Base-by-base conservation (phyloP, 2,113 vertebrate genomes). In the Elachura formosa region DNA sequence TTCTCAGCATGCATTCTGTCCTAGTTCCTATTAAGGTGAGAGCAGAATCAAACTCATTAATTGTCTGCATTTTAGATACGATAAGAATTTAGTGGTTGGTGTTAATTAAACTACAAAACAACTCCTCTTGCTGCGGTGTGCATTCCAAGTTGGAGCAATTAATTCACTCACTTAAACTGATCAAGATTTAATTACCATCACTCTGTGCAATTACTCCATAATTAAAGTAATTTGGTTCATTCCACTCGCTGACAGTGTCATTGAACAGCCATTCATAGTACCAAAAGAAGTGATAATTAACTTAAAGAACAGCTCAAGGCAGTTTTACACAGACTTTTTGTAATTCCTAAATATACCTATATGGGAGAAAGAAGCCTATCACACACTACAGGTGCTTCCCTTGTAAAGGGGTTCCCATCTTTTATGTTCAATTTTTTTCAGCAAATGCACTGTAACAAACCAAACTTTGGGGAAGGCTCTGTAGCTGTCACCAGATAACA, bases 141-240 rank as follows among this genome's bases (percentile, higher is more conserved):
- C 97, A 98, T 98, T 98, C 98, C 98, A 98, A 98, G 98, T 98
- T 98, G 98, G 98, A 99, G 98, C 98, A 99, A 99, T 99, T 98
- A 98, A 98, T 98, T 98, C 98, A 98, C 98, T 99, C 99, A 98
- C 98, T 99, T 99, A 98, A 99, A 99, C 98, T 99, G 99, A 99
- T 99, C 98, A 99, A 99, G 99, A 99, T 99, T 99, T 99, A 99
- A 99, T 99, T 99, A 99, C 98, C 99, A 98, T 98, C 98, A 98
- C 98, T 98, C 98, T 98, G 98, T 97, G 98, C 99, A 99, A 99
- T 99, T 99, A 99, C 98, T 98, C 98, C 97, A 98, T 99, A 99
- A 99, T 99, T 99, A 99, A 99, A 99, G 98, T 99, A 98, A 99
- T 99, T 99, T 99, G 98, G 98, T 98, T 98, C 97, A 98, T 98